Evolutionary conservation across 2,797 vertebrate species (phyloP), one percentile per base, ranked within the genome.

Genomic region (Steatocranus sp.): DNA sequence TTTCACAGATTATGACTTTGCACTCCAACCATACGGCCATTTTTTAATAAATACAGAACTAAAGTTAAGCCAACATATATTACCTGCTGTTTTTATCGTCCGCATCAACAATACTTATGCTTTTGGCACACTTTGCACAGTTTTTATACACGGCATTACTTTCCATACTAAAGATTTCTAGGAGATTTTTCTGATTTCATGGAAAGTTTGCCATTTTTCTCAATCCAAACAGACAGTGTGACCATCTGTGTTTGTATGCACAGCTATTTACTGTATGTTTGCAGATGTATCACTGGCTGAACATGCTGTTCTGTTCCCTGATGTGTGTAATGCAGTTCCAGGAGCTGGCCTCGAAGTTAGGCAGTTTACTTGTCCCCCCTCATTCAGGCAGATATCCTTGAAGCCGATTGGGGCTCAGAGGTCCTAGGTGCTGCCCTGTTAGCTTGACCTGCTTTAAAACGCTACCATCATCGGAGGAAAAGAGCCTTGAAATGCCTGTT

Each of bases 361-460:
- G 41, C 79, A 36, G 81, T 81, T 78, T 80, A 36, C 70, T 78
- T 49, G 12, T 78, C 86, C 73, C 66, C 38, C 70, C 30, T 83
- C 82, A 84, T 70, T 86, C 80, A 84, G 75, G 86, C 86, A 88
- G 75, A 87, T 87, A 89, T 87, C 38, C 82, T 87, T 38, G 18
- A 85, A 84, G 80, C 58, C 14, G 77, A 80, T 68, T 4, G 15
- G 82, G 78, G 30, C 63, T 7, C 36, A 7, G 79, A 68, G 89
- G 84, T 85, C 80, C 82, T 1, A 81, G 78, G 83, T 83, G 85
- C 87, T 89, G 86, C 91, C 82, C 91, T 25, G 88, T 93, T 94
- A 94, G 93, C 94, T 91, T 93, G 87, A 94, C 94, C 94, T 81
- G 89, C 82, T 93, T 93, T 92, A 91, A 92, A 94, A 92, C 4